These are phyloP conservation scores for Pipistrellus nathusii DNA, from an alignment of 2,797 vertebrate genomes.

Conservation along the genomic window DNA sequence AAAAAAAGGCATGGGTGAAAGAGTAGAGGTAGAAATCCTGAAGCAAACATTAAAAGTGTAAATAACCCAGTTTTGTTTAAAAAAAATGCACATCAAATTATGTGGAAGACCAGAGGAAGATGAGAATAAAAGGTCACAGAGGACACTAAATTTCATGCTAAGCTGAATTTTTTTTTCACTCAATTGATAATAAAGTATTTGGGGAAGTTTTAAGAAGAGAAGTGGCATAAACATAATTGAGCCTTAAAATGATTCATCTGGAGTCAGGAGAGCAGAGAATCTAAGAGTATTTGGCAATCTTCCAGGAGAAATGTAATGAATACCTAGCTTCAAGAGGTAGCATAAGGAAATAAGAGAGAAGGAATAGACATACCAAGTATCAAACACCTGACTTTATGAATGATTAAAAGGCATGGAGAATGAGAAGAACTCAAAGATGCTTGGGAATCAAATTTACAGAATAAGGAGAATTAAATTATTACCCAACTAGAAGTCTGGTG, in stretches of 20 bases:
- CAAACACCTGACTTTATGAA: too few species aligned
- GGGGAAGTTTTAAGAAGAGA: background rate
- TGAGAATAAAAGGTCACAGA: background rate
- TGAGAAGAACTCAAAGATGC: background rate
- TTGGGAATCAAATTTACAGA: too few species aligned
- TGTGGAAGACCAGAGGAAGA: background rate
- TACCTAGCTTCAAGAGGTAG: background rate
- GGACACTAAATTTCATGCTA: background rate
- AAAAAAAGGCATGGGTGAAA: background rate
- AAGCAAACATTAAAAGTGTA: too few species aligned
- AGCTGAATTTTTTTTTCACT: background rate
- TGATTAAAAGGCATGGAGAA: background rate
- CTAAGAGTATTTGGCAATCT: background rate
- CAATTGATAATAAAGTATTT: background rate
- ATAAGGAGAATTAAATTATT: background rate
- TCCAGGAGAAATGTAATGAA: background rate
- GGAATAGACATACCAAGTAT: background rate
- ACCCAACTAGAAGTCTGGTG: background rate
- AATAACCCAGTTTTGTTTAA: background rate
- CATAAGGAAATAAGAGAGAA: background rate
- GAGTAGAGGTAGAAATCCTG: rapidly evolving
- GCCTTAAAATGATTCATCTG: slow-evolving; percentile 24
- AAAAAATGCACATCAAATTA: background rate
- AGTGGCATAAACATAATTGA: background rate
- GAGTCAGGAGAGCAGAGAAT: background rate